Evolutionary conservation across 1,140 invertebrate species (phyloP).

Genomic region (Aphaenogaster ashmeadi): DNA sequence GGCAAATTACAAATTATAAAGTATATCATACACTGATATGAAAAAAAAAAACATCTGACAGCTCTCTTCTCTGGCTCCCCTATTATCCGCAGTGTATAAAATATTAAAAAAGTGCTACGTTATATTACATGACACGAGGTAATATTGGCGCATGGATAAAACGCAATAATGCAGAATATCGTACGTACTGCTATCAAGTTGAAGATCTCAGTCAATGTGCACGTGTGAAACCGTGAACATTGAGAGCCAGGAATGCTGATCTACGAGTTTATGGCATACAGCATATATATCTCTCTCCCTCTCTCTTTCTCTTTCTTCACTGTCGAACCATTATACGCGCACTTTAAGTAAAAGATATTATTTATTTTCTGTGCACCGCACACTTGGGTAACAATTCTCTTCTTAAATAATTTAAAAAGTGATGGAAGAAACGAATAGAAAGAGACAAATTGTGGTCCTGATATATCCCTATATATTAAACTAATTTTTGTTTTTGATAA

Average conservation of each 20-base stretch:
- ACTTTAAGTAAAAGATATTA: constrained; percentile 9
- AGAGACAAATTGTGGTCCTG: not conserved
- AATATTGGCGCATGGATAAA: constrained; percentile 46
- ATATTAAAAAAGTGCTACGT: constrained; percentile 40
- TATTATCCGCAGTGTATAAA: constrained; percentile 11
- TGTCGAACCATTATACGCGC: constrained; percentile 14
- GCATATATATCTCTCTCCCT: not conserved
- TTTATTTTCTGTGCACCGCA: constrained; percentile 18
- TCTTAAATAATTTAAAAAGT: not conserved
- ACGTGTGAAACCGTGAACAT: constrained; percentile 51
- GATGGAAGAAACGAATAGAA: not conserved
- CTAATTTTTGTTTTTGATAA: not conserved
- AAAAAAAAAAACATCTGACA: constrained; percentile 26
- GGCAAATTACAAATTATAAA: constrained; percentile 44
- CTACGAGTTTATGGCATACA: constrained; percentile 74
- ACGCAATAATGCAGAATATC: constrained; percentile 47
- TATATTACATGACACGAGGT: constrained; percentile 42
- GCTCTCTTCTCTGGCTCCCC: constrained; percentile 8
- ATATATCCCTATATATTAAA: not conserved
- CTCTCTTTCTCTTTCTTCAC: not conserved
- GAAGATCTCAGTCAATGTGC: constrained; percentile 51
- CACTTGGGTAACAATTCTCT: not conserved
- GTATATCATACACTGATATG: constrained; percentile 15
- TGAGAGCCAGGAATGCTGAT: constrained; percentile 81
- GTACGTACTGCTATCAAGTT: constrained; percentile 12